Evolutionary conservation across 1,140 invertebrate species (phyloP).

Genomic region (Drosophila erecta): DNA sequence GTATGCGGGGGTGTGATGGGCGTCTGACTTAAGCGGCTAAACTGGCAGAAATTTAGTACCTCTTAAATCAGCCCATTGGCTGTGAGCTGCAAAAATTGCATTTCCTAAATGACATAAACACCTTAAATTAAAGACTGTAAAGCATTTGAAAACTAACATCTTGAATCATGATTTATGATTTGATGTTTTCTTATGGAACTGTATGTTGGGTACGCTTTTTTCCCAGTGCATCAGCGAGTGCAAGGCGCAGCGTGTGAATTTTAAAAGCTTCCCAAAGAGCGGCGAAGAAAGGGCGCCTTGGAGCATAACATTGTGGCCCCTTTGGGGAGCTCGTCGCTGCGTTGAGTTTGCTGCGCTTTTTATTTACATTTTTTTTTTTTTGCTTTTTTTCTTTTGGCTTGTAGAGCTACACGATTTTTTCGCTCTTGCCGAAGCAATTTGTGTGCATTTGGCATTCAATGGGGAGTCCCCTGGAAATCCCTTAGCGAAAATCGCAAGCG

Average conservation of each 20-base stretch:
- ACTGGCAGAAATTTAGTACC: background rate
- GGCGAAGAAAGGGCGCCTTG: constrained; percentile 46
- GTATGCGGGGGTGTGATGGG: background rate
- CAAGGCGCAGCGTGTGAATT: constrained; percentile 75
- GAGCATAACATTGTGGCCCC: constrained; percentile 60
- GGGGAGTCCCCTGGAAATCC: constrained; percentile 47
- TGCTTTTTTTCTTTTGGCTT: background rate
- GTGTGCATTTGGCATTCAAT: constrained; percentile 81
- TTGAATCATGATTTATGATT: background rate
- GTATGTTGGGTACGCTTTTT: background rate
- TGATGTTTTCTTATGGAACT: background rate
- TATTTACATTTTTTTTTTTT: too few species aligned
- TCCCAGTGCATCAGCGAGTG: constrained; percentile 1
- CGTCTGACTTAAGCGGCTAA: constrained; percentile 2
- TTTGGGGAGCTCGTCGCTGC: constrained; percentile 39
- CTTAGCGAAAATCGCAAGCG: constrained; percentile 73
- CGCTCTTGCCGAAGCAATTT: constrained; percentile 57
- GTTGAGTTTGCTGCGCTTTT: constrained; percentile 50
- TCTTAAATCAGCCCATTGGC: too few species aligned
- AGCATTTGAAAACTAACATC: too few species aligned
- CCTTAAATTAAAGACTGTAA: too few species aligned
- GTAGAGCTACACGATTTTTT: constrained; percentile 50
- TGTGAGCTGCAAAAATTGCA: too few species aligned
- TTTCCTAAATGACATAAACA: too few species aligned
- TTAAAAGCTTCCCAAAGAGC: constrained; percentile 64